Percentiles rank a stretch among this genome's conserved stretches.
Evolutionary conservation across 2,113 vertebrate species (phyloP).

Genomic region (Aphyosemion australe): DNA sequence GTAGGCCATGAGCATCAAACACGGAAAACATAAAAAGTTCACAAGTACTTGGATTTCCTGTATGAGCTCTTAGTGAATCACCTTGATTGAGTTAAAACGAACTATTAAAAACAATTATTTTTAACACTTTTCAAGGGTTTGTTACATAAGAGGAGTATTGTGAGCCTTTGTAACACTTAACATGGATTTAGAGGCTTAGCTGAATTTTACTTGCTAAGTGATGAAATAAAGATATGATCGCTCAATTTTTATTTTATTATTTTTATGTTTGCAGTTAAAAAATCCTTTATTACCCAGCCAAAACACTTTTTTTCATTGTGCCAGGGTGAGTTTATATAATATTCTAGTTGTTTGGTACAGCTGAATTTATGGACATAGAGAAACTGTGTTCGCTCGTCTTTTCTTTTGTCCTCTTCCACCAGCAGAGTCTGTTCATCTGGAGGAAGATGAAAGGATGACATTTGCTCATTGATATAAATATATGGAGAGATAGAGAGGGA

Average conservation of each 20-base stretch:
- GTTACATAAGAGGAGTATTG: neutral
- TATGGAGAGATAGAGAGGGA: constrained; percentile 70
- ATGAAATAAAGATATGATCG: constrained; percentile 31
- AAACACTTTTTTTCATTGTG: constrained; percentile 45
- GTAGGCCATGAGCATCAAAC: neutral
- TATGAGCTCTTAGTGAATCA: neutral
- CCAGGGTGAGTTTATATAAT: constrained; percentile 65
- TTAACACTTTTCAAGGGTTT: neutral
- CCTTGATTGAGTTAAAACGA: no score
- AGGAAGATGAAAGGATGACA: constrained; percentile 80
- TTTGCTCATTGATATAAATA: constrained; percentile 81
- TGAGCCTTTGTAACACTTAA: neutral
- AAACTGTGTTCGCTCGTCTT: constrained; percentile 49
- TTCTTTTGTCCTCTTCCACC: constrained; percentile 70
- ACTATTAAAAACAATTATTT: neutral
- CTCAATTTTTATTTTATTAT: constrained; percentile 41
- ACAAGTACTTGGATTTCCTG: no score
- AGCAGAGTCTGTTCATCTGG: constrained; percentile 73
- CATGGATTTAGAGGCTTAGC: neutral
- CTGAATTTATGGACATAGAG: constrained; percentile 56
- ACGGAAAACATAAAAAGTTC: constrained; percentile 5
- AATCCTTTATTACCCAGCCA: constrained; percentile 34
- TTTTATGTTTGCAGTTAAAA: constrained; percentile 42
- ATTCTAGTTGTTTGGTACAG: constrained; percentile 54
- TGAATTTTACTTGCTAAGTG: constrained; percentile 7